These are phyloP conservation scores for Archilochus colubris DNA, from an alignment of 2,113 vertebrate species.

Conservation along the genomic window DNA sequence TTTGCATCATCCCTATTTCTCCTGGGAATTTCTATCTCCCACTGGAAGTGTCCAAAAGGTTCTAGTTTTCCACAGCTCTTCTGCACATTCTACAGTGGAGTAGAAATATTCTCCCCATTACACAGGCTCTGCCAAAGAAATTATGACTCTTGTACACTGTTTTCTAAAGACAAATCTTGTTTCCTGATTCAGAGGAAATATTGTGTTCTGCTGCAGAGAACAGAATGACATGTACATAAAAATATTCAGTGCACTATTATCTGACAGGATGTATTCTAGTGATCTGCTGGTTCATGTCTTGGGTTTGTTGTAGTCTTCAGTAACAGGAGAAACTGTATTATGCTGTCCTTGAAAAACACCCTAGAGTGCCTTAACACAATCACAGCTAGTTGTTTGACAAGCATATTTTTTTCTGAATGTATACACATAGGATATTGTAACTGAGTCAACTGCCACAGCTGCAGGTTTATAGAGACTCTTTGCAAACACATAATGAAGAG, in stretches of 20 bases:
- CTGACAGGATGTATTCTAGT: slow-evolving; percentile 39
- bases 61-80: slow-evolving; percentile 56
- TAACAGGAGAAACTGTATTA: not conserved
- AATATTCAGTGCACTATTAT: slow-evolving; percentile 40
- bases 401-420: not conserved
- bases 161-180: slow-evolving; percentile 30
- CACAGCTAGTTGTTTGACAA: not conserved
- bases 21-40: slow-evolving; percentile 53
- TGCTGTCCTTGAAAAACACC: slow-evolving; percentile 21
- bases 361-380: slow-evolving; percentile 51
- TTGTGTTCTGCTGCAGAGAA: slow-evolving; percentile 6
- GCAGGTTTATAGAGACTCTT: not conserved
- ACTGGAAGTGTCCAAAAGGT: slow-evolving; percentile 46
- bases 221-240: slow-evolving; percentile 43
- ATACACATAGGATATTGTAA: not conserved
- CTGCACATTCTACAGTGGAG: not conserved
- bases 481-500: not conserved
- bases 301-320: slow-evolving; percentile 22
- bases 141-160: slow-evolving; percentile 12
- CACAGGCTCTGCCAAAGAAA: slow-evolving; percentile 63
- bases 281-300: slow-evolving; percentile 27
- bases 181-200: slow-evolving; percentile 13
- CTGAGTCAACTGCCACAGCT: not conserved
- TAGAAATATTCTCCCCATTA: slow-evolving; percentile 16
- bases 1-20: slow-evolving; percentile 37